A percentile compares a stretch with the other conserved stretches of the same genome.
Conservation (phyloP, 1,140 invertebrate species). For the Drosophila asahinai region DNA sequence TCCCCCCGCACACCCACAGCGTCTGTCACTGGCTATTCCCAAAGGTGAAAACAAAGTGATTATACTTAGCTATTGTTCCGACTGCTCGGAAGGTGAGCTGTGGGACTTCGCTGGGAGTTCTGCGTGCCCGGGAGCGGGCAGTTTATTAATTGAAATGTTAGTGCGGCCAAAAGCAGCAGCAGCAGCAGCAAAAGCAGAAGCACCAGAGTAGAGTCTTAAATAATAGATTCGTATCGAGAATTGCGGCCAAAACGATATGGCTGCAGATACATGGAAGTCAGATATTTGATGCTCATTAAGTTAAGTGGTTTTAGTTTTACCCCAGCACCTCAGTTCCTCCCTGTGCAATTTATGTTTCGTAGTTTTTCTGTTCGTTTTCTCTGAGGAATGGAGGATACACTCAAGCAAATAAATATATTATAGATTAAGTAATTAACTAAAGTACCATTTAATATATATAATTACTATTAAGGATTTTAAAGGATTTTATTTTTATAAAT, state of each 20-base stretch:
- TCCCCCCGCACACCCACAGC: slow-evolving; percentile 25
- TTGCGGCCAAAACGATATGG: slow-evolving; percentile 69
- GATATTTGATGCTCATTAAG: slow-evolving; percentile 84
- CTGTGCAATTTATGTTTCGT: slow-evolving; percentile 66
- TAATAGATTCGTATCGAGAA: slow-evolving; percentile 83
- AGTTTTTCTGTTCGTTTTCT: slow-evolving; percentile 11
- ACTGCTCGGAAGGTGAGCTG: slow-evolving; percentile 50
- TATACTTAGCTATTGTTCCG: slow-evolving; percentile 82
- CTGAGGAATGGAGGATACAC: background rate
- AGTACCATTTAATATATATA: background rate
- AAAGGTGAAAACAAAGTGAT: slow-evolving; percentile 84
- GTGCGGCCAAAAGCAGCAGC: slow-evolving; percentile 51
- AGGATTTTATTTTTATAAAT: slow-evolving; percentile 2
- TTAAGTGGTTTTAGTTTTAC: slow-evolving; percentile 81
- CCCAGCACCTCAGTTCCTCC: slow-evolving; percentile 18
- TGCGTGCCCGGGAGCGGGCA: slow-evolving; percentile 58
- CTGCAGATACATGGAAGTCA: slow-evolving; percentile 40
- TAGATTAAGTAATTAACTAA: too few relatives aligned
- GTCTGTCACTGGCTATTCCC: slow-evolving; percentile 81
- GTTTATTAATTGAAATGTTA: slow-evolving; percentile 84
- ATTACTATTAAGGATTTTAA: background rate
- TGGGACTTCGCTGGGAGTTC: slow-evolving; percentile 32
- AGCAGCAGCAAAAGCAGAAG: slow-evolving; percentile 25
- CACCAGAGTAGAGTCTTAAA: slow-evolving; percentile 64
- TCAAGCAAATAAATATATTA: background rate